Percentiles rank a stretch among this genome's conserved stretches.
phyloP scores from a whole-genome alignment of 2,113 vertebrate species.

The Anser brachyrhynchus region DNA sequence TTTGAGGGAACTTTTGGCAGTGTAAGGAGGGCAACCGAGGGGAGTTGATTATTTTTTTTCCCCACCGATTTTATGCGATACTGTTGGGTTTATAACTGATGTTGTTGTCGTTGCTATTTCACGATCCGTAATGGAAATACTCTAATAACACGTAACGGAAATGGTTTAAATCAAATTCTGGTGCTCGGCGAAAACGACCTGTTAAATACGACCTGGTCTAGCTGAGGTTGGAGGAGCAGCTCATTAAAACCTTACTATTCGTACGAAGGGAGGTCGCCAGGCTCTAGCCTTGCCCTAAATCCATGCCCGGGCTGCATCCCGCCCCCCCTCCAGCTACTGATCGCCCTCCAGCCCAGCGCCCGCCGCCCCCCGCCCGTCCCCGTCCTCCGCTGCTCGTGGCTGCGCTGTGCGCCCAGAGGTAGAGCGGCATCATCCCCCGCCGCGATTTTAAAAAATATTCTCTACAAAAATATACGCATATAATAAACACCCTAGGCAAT shows the following conservation, averaged over 20 bases:
- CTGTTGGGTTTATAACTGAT: background rate
- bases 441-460: background rate
- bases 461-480: background rate
- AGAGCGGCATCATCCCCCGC: rapidly evolving
- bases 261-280: background rate
- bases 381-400: background rate
- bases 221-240: rapidly evolving
- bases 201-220: background rate
- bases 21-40: background rate
- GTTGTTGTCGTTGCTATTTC: background rate
- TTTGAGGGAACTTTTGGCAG: background rate
- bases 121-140: background rate
- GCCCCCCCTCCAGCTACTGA: background rate
- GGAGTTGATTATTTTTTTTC: background rate
- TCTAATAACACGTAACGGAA: background rate
- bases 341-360: background rate
- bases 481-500: background rate
- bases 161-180: background rate
- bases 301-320: rapidly evolving
- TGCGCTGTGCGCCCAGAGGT: background rate
- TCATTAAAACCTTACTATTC: background rate
- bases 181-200: rapidly evolving
- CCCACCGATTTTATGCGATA: rapidly evolving
- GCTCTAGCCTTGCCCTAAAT: background rate
- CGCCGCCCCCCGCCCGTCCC: background rate